Base-by-base conservation (phyloP, 2,113 vertebrate species). In the Shinisaurus crocodilurus region DNA sequence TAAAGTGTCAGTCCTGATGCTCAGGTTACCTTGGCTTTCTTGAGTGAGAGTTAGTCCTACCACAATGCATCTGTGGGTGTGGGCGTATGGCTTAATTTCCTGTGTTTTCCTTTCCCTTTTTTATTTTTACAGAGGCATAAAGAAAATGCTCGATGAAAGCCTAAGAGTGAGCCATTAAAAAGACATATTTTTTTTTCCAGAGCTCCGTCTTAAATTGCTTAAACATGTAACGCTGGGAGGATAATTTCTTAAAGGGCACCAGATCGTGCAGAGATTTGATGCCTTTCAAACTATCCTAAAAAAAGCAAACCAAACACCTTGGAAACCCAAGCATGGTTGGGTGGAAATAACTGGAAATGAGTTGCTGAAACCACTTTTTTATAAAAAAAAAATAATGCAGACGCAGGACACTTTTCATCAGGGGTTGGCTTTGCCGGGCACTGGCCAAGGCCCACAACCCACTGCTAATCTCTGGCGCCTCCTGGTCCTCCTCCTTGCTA, bases 21-120 rank as follows among this genome's bases (percentile, higher is more conserved):
- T 90, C 76, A 75, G 82, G 93, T 88, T 57, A 92, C 91, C 89
- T 89, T 34, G 89, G 57, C 82, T 94, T 93, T 94, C 90, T 83
- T 83, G 70, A 86, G 75, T 84, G 88, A 50, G 90, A 93, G 90
- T 91, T 86, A 89, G 91, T n/a, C 70, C 90, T 88, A 86, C 92
- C 85, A 82, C 79, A 88, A 92, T 84, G 91, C 94, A 90, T 92
- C 91, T 95, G 34, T 94, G 75, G 86, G 40, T 50, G 60, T 95
- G 60, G 60, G 75, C 95, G 65, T 89, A 82, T 60, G 89, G 76
- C 89, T 95, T 95, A 92, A 96, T 96, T 96, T 96, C 96, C 95
- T 95, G 95, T 92, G 86, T 92, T 95, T 95, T 95, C 91, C 5
- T 40, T 63, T 27, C 5, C 45, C 63, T 37, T 57, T 29, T 57